Evolutionary conservation across 2,113 vertebrate species (phyloP).

Genomic region (Phylloscopus trochilus): DNA sequence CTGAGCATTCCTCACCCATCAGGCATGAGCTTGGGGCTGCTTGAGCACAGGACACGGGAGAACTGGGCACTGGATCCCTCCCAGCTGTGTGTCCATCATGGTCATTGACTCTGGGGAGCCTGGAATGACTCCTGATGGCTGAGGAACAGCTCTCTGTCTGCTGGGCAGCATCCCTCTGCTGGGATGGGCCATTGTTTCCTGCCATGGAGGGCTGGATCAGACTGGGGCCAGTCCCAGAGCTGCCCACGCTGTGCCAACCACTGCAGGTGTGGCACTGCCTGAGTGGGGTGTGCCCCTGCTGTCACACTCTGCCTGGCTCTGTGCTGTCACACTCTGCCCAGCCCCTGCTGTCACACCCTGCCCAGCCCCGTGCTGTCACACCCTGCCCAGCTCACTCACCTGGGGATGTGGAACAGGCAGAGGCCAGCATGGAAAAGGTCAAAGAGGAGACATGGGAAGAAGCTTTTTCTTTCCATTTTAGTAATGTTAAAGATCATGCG

Average conservation of each 20-base stretch:
- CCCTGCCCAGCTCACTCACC: background rate
- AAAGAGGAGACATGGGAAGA: background rate
- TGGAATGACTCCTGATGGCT: background rate
- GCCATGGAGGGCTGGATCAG: fast-evolving
- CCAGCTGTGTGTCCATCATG: background rate
- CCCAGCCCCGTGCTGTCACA: background rate
- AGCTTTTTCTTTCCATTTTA: background rate
- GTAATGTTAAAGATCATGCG: background rate
- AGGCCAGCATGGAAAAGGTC: background rate
- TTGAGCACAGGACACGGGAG: background rate
- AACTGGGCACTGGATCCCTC: fast-evolving
- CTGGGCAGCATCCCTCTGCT: background rate
- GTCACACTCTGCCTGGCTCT: background rate
- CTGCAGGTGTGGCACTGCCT: fast-evolving
- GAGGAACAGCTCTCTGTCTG: background rate
- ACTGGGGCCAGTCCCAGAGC: background rate
- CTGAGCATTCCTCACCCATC: background rate
- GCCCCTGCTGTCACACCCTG: background rate
- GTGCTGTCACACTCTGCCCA: background rate
- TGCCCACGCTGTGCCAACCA: fast-evolving
- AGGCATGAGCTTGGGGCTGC: background rate
- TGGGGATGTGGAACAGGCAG: fast-evolving
- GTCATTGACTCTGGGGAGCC: background rate
- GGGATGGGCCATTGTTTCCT: background rate
- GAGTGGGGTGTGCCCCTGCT: fast-evolving